Evolutionary conservation across 2,113 vertebrate genomes (phyloP), one percentile per base, ranked within the genome.

Genomic region (Sorex fumeus): DNA sequence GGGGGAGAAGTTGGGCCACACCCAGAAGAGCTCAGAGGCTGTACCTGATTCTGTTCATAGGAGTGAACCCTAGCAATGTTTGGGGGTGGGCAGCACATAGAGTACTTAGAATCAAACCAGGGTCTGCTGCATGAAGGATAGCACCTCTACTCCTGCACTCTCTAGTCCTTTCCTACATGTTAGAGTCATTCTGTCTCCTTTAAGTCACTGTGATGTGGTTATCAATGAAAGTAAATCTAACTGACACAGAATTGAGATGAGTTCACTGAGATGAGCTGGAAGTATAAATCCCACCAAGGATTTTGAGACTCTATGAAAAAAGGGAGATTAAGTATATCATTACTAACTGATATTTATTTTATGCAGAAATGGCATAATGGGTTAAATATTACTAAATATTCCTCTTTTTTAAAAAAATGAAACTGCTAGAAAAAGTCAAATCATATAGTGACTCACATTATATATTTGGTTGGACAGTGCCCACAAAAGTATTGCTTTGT

Each of bases 241-340:
- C 6, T 45, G 36, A 90, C 60, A 64, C 21, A 40, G 18, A 16
- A 3, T 36, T 82, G 57, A 79, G 21, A 32, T 88, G 45, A 84
- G 45, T 15, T 74, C 43, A 34, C 8, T 76, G 36, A 88, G 27
- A 85, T 64, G 32, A 90, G n/a, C 53, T 87, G 0, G 57, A 84
- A 50, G 3, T 30, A 2, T 53, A 34, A 88, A 84, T 85, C 34
- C 34, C 19, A 69, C 15, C 32, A 2, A 62, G 32, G 75, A 67
- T 87, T 91, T 84, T 88, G 84, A 84, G 86, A 67, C 62, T 21
- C 34, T 66, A 53, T 43, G 18, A 16, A 90, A 19, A 74, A 83
- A 30, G 43, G 0, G 60, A 69, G 64, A 13, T 79, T 32, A 88
- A 47, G 1, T 34, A 36, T 72, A 66, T 80, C 18, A 28, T 53